A percentile compares a stretch with the other conserved stretches of the same genome.
These are phyloP conservation scores for Botrylloides violaceus DNA, from an alignment of 23 tunicate genomes.

Conservation along the genomic window DNA sequence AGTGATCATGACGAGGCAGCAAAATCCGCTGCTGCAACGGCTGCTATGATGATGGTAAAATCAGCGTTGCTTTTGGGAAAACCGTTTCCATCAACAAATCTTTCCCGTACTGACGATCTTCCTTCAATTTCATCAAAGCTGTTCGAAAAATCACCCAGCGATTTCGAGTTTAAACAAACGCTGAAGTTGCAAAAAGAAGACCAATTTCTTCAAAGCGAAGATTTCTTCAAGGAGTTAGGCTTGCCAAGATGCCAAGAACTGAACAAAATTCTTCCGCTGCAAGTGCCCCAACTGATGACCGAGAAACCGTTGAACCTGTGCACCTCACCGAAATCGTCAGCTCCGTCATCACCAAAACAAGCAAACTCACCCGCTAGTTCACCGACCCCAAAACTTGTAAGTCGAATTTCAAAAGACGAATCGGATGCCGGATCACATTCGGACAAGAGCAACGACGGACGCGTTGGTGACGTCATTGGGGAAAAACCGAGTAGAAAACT, in stretches of 20 bases:
- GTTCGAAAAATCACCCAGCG: neutral
- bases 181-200: neutral
- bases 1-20: conserved; percentile 4
- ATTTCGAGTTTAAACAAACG: neutral
- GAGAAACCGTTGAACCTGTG: conserved; percentile 68
- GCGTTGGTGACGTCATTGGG: too few relatives aligned
- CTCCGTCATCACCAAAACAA: conserved; percentile 16
- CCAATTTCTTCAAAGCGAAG: neutral
- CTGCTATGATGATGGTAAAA: conserved; percentile 22
- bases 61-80: neutral
- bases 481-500: neutral
- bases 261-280: conserved; percentile 17
- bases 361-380: conserved; percentile 4
- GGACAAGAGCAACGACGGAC: neutral
- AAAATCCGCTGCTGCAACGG: conserved; percentile 17
- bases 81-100: neutral
- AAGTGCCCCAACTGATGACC: neutral
- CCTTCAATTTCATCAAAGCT: neutral
- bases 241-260: conserved; percentile 14
- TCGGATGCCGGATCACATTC: neutral
- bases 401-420: neutral
- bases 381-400: neutral
- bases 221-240: conserved; percentile 19
- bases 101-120: neutral
- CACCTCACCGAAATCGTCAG: conserved; percentile 68